Percentiles rank a stretch among this genome's conserved stretches.
Evolutionary conservation across 1,140 invertebrate genomes (phyloP).

Genomic region (Drosophila erecta): DNA sequence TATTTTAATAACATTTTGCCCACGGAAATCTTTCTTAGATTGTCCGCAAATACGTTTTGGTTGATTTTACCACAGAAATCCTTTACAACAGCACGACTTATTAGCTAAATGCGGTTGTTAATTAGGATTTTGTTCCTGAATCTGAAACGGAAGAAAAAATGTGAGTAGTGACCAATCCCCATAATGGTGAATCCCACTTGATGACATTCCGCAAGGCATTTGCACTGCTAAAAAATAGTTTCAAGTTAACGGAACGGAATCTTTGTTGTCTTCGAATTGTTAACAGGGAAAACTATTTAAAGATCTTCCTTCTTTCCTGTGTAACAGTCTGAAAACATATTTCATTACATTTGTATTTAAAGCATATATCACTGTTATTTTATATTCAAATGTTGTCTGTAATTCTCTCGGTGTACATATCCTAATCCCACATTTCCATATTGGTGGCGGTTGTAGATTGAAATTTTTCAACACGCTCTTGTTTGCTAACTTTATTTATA

Average conservation of each 20-base stretch:
- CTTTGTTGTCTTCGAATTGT: too few relatives aligned
- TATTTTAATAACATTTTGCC: too few relatives aligned
- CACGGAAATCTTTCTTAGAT: too few relatives aligned
- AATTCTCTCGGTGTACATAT: background rate
- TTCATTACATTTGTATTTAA: too few relatives aligned
- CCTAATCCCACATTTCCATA: conserved; percentile 17
- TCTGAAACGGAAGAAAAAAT: background rate
- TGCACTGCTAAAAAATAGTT: background rate
- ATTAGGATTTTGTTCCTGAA: background rate
- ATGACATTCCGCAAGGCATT: background rate
- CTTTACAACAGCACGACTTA: too few relatives aligned
- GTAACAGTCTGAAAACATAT: too few relatives aligned
- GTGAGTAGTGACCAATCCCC: background rate
- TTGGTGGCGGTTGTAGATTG: conserved; percentile 11
- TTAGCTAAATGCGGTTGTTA: background rate
- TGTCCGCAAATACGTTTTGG: too few relatives aligned
- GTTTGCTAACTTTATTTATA: conserved; percentile 52
- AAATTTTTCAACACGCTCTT: conserved; percentile 17
- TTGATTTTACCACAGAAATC: too few relatives aligned
- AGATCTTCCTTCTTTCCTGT: too few relatives aligned
- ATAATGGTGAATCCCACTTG: background rate
- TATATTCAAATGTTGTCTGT: background rate
- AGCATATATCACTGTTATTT: background rate
- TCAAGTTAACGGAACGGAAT: background rate
- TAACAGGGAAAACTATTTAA: too few relatives aligned